Conservation (phyloP, 1,140 invertebrate genomes). For the Reticulitermes speratus region DNA sequence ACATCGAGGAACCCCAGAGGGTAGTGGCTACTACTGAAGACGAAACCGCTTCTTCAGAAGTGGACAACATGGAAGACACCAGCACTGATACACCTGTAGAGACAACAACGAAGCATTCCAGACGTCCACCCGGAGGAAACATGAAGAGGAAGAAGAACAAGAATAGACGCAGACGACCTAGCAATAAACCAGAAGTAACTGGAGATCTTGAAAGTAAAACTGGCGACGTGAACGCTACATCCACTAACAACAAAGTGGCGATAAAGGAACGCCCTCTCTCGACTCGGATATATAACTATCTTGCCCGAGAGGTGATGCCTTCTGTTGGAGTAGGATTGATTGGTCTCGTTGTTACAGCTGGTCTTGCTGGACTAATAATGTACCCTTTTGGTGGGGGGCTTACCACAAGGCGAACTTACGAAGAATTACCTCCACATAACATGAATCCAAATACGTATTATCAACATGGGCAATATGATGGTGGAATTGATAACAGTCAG, state of each 20-base stretch:
- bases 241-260: conserved; percentile 40
- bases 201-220: conserved; percentile 47
- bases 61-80: conserved; percentile 24
- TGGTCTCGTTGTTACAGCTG: conserved; percentile 66
- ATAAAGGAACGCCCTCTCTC: conserved; percentile 57
- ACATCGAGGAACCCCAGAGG: too few species aligned
- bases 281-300: conserved; percentile 73
- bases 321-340: conserved; percentile 73
- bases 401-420: conserved; percentile 59
- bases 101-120: conserved; percentile 36
- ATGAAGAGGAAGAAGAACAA: conserved; percentile 60
- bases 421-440: conserved; percentile 40
- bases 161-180: conserved; percentile 53
- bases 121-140: not conserved
- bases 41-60: not conserved
- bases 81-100: conserved; percentile 37
- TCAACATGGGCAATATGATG: conserved; percentile 58
- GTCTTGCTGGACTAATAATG: conserved; percentile 71
- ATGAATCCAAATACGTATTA: conserved; percentile 61
- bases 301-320: conserved; percentile 76
- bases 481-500: conserved; percentile 54
- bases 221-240: conserved; percentile 51
- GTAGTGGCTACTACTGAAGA: not conserved
- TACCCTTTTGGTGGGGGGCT: conserved; percentile 67
- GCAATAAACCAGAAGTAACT: conserved; percentile 38